These are phyloP conservation scores for Propithecus perrieri DNA, from an alignment of 2,797 vertebrate genomes.

Conservation along the genomic window DNA sequence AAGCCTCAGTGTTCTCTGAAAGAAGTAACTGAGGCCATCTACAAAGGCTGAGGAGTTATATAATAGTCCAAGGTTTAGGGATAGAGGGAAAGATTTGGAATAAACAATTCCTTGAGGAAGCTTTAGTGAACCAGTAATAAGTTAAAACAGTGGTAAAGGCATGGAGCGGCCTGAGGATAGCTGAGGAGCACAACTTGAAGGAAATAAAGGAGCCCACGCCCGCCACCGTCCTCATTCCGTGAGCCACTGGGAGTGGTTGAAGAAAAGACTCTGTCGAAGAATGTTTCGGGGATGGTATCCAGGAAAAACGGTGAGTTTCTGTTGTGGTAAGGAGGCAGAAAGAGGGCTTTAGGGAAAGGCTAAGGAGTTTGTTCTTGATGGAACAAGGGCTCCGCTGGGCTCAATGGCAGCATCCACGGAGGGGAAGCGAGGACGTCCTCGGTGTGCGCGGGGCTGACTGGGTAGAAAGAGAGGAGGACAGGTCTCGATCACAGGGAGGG, in stretches of 20 bases:
- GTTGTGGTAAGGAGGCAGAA: background rate
- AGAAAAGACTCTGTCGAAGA: background rate
- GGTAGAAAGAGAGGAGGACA: background rate
- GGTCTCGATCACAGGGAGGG: background rate
- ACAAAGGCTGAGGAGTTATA: background rate
- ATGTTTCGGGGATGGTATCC: background rate
- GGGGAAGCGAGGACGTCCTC: background rate
- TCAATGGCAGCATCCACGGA: background rate
- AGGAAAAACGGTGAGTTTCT: background rate
- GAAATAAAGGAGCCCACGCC: background rate
- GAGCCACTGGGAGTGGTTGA: background rate
- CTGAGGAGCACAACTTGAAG: background rate
- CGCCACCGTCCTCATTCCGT: background rate
- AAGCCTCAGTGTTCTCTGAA: background rate
- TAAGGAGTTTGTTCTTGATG: background rate
- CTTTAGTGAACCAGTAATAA: background rate
- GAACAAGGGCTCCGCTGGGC: background rate
- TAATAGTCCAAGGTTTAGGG: background rate
- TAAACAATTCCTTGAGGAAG: background rate
- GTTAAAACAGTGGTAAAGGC: background rate
- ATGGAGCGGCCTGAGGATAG: background rate
- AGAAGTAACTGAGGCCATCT: background rate
- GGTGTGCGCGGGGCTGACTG: background rate
- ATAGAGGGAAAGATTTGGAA: background rate
- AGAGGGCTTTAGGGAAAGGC: background rate